These are phyloP conservation scores for Phocoena phocoena DNA, from an alignment of 2,113 vertebrate genomes.

Conservation along the genomic window DNA sequence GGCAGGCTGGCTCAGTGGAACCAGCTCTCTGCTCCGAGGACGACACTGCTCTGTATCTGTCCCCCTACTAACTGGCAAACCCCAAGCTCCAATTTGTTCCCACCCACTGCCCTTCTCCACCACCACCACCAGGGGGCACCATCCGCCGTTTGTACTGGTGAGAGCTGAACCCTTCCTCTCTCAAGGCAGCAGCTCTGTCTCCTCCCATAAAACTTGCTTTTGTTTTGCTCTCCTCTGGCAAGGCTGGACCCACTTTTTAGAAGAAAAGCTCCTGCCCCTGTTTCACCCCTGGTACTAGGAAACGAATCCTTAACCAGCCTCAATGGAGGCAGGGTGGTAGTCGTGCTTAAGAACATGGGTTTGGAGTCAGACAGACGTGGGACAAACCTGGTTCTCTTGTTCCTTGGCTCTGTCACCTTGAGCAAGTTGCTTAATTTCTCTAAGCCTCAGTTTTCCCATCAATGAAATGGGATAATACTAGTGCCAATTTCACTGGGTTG, in stretches of 20 bases:
- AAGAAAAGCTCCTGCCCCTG: not conserved
- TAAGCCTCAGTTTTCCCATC: conserved; percentile 18
- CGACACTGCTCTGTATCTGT: not conserved
- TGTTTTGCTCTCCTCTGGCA: not conserved
- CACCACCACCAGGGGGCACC: not conserved
- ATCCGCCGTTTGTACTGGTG: fast-evolving
- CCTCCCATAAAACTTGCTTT: not conserved
- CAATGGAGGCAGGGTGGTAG: not conserved
- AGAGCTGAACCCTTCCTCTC: too few relatives aligned
- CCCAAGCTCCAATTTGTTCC: not conserved
- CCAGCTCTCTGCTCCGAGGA: fast-evolving
- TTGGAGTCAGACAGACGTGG: not conserved
- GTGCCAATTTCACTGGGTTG: not conserved
- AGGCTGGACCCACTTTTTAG: not conserved
- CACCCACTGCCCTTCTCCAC: not conserved
- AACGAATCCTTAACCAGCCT: not conserved
- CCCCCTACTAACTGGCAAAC: fast-evolving
- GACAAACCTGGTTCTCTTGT: not conserved
- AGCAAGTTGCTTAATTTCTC: not conserved
- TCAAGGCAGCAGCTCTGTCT: not conserved
- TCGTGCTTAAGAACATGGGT: not conserved
- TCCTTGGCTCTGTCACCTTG: not conserved
- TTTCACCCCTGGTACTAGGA: not conserved
- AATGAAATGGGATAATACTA: not conserved
- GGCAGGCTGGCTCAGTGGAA: not conserved